Percentiles rank a stretch among this genome's conserved stretches.
phyloP scores from a whole-genome alignment of 1,140 invertebrate species.

The Lasaia peninsularis region DNA sequence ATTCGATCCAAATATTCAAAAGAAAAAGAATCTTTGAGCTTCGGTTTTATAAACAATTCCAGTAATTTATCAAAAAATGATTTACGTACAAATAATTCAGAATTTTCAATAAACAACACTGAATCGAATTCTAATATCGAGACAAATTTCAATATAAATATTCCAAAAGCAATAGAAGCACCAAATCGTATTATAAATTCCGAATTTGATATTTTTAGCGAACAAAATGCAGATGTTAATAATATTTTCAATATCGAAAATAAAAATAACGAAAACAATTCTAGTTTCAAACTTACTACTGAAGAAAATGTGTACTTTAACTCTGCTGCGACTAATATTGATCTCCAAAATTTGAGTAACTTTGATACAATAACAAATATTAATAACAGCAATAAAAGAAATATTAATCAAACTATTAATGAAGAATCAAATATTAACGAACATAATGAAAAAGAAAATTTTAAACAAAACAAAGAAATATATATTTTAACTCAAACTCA shows the following conservation, averaged over 20 bases:
- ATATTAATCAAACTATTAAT: not conserved
- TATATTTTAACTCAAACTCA: conserved; percentile 13
- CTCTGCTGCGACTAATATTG: no score
- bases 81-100: not conserved
- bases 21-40: not conserved
- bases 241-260: not conserved
- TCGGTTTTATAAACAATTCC: not conserved
- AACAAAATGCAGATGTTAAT: not conserved
- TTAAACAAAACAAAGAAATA: not conserved
- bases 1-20: conserved; percentile 1
- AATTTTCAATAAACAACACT: not conserved
- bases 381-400: not conserved
- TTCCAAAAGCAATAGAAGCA: not conserved
- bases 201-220: not conserved
- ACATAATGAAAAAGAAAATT: conserved; percentile 1
- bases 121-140: not conserved
- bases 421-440: not conserved
- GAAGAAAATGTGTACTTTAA: no score
- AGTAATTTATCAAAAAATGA: not conserved
- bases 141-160: no score
- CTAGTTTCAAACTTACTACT: no score
- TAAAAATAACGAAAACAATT: not conserved
- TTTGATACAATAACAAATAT: not conserved
- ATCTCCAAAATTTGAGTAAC: no score
- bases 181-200: not conserved